phyloP scores from a whole-genome alignment of 37 sponge, comb jelly and placozoan species.

The Geodia barretti region DNA sequence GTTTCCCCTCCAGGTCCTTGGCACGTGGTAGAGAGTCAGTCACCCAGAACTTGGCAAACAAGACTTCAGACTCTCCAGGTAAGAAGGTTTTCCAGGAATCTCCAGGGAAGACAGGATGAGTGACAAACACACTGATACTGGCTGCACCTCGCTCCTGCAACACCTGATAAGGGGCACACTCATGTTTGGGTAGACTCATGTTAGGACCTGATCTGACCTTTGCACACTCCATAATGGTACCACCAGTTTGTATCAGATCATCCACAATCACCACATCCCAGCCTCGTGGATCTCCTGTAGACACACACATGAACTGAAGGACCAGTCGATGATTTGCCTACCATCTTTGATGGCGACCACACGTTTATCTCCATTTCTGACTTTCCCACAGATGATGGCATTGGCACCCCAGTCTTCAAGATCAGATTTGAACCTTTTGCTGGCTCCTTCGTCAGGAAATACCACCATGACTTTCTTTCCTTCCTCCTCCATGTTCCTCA shows the following conservation, averaged over 20 bases:
- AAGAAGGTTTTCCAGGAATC: slow-evolving; percentile 82
- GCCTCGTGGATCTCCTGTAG: slow-evolving; percentile 73
- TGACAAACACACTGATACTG: slow-evolving; percentile 86
- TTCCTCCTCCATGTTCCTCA: slow-evolving; percentile 40
- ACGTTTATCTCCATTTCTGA: slow-evolving; percentile 75
- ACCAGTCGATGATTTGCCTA: neutral
- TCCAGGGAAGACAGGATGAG: slow-evolving; percentile 91
- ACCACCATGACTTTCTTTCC: slow-evolving; percentile 56
- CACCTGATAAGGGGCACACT: slow-evolving; percentile 34
- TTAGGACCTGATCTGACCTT: too few relatives aligned
- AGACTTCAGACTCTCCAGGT: slow-evolving; percentile 4
- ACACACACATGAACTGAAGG: neutral
- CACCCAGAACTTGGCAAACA: slow-evolving; percentile 80
- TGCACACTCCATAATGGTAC: slow-evolving; percentile 86
- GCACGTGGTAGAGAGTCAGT: slow-evolving; percentile 90
- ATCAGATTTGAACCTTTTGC: slow-evolving; percentile 69
- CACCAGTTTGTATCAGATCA: slow-evolving; percentile 91
- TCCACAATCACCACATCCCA: slow-evolving; percentile 87
- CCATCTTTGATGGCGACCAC: slow-evolving; percentile 85
- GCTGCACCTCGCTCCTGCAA: slow-evolving; percentile 46
- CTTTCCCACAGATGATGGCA: slow-evolving; percentile 81
- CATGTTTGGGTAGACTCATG: too few relatives aligned
- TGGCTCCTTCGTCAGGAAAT: slow-evolving; percentile 92
- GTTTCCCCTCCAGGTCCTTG: slow-evolving; percentile 34
- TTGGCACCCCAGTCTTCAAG: slow-evolving; percentile 62